These are phyloP conservation scores for Spodoptera picta DNA, from an alignment of 2,888 invertebrate species.

Conservation along the genomic window DNA sequence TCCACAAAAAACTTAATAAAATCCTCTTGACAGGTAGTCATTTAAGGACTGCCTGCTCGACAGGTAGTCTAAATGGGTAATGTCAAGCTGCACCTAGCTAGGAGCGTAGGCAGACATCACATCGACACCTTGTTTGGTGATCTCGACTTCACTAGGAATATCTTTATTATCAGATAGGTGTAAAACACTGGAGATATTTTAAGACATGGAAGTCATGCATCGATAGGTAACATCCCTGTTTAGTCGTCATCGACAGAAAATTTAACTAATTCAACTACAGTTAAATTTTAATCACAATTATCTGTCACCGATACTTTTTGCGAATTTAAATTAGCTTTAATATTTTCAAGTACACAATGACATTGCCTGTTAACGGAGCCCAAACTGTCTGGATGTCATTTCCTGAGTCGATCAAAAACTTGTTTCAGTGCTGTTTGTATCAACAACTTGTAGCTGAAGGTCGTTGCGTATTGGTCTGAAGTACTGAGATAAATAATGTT, in stretches of 20 bases:
- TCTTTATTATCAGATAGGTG: constrained; percentile 20
- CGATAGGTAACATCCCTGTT: too few relatives aligned
- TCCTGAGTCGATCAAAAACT: constrained; percentile 38
- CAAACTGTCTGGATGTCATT: constrained; percentile 17
- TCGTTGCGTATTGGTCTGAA: constrained; percentile 8
- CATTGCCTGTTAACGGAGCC: constrained; percentile 1
- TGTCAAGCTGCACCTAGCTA: constrained; percentile 39
- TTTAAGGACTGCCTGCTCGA: constrained; percentile 44
- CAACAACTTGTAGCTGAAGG: constrained; percentile 33
- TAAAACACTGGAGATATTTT: too few relatives aligned
- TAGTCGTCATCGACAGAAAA: too few relatives aligned
- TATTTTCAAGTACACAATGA: neutral
- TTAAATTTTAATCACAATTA: too few relatives aligned
- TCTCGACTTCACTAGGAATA: constrained; percentile 22
- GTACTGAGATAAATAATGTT: neutral
- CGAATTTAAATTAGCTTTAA: neutral
- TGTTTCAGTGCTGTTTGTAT: constrained; percentile 25
- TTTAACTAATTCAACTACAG: too few relatives aligned
- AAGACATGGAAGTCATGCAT: too few relatives aligned
- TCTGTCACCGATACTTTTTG: neutral
- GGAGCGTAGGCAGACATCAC: constrained; percentile 42
- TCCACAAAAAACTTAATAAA: constrained; percentile 18
- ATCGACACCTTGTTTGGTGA: constrained; percentile 41
- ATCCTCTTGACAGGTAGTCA: constrained; percentile 27
- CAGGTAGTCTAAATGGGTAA: constrained; percentile 42